Conservation (phyloP, 2,888 invertebrate species). For the Bellardia bayeri region DNA sequence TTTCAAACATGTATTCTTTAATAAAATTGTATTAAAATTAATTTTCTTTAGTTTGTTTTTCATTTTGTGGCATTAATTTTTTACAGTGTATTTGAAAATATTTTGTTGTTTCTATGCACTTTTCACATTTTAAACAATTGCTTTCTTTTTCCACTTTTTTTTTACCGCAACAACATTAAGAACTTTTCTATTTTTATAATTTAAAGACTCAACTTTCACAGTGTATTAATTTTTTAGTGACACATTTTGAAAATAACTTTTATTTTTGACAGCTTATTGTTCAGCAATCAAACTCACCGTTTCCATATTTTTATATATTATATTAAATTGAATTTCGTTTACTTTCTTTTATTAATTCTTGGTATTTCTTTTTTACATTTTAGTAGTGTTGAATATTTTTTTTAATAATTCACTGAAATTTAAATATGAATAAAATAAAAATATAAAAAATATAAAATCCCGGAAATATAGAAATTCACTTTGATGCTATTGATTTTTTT, state of each 20-base stretch:
- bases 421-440: conserved; percentile 36
- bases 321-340: conserved; percentile 39
- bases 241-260: conserved; percentile 34
- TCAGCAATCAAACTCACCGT: conserved; percentile 64
- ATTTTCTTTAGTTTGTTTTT: not conserved
- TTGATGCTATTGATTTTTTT: conserved; percentile 20
- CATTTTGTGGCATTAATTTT: not conserved
- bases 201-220: not conserved
- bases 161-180: not conserved
- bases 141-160: conserved; percentile 12
- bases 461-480: not conserved
- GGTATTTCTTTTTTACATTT: conserved; percentile 60
- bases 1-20: not conserved
- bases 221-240: conserved; percentile 15
- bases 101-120: conserved; percentile 12
- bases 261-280: conserved; percentile 16
- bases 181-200: conserved; percentile 45
- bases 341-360: conserved; percentile 23
- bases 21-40: not conserved
- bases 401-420: conserved; percentile 61
- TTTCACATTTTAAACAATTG: conserved; percentile 12
- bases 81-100: conserved; percentile 13
- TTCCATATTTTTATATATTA: conserved; percentile 63
- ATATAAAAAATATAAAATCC: not conserved
- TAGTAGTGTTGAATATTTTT: conserved; percentile 44